Evolutionary conservation across 23 tunicate species (phyloP).

Genomic region (Styela clava): DNA sequence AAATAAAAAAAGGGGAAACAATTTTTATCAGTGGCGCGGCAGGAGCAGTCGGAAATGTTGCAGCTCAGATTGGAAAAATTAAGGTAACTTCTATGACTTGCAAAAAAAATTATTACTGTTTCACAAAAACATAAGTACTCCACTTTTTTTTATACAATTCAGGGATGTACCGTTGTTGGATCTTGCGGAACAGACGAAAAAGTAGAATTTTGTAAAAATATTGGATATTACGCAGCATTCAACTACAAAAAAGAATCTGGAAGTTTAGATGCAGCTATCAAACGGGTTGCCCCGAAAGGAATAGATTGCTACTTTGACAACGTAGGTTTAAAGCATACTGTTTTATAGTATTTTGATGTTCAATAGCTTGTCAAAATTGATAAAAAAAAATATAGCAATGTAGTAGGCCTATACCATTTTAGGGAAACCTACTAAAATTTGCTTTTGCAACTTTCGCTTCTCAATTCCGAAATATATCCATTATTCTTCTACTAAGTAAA

Average conservation of each 20-base stretch:
- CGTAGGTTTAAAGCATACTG: neutral
- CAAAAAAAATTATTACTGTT: no score
- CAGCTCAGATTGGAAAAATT: slow-evolving; percentile 73
- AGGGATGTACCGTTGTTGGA: slow-evolving; percentile 29
- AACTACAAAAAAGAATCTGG: slow-evolving; percentile 70
- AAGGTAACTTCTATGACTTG: no score
- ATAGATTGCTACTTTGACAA: slow-evolving; percentile 76
- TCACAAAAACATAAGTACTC: no score
- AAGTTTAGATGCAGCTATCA: slow-evolving; percentile 22
- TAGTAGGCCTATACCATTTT: no score
- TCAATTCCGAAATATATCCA: no score
- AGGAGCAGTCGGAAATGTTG: slow-evolving; percentile 66
- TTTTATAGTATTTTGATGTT: no score
- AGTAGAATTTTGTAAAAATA: slow-evolving; percentile 15
- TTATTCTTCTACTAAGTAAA: no score
- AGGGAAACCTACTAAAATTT: no score
- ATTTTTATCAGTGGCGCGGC: slow-evolving; percentile 61
- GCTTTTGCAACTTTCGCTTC: no score
- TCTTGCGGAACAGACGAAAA: slow-evolving; percentile 26
- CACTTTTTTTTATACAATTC: neutral
- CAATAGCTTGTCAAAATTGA: no score
- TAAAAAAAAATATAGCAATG: no score
- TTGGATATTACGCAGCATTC: slow-evolving; percentile 40
- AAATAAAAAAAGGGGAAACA: slow-evolving; percentile 57
- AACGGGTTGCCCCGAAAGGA: slow-evolving; percentile 69